Conservation (phyloP, 2,797 vertebrate species). For the Sphenopsis melanotis region DNA sequence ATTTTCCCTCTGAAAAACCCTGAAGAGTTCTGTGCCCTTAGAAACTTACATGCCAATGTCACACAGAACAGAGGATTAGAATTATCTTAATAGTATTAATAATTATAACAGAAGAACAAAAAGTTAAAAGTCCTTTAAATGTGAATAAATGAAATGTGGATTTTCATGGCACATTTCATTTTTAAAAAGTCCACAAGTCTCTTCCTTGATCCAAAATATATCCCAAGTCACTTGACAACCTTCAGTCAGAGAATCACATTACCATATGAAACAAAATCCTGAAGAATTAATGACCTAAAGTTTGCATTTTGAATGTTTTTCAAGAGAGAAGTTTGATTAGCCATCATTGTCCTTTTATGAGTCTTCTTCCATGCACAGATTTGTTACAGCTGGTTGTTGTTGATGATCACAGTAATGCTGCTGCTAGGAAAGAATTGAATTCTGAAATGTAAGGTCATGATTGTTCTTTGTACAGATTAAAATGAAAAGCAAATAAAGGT, state of each 20-base stretch:
- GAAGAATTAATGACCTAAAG: neutral
- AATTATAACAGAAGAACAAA: neutral
- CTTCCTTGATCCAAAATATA: neutral
- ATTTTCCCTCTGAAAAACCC: neutral
- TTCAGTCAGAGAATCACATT: neutral
- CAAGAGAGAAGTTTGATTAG: neutral
- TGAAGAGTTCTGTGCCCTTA: neutral
- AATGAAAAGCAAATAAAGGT: neutral
- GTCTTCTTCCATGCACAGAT: neutral
- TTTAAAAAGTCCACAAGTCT: neutral
- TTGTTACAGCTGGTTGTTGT: neutral
- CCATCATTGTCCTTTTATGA: neutral
- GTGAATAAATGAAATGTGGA: neutral
- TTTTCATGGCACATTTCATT: neutral
- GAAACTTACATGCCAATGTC: neutral
- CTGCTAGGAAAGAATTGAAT: neutral
- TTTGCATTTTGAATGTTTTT: neutral
- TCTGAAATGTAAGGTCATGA: neutral
- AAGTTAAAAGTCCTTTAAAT: neutral
- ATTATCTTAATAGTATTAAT: neutral
- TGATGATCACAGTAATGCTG: neutral
- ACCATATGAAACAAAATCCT: constrained; percentile 11
- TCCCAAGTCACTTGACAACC: neutral
- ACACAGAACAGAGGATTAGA: neutral
- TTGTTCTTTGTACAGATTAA: neutral